Conservation (phyloP, 2,797 vertebrate genomes). For the Falco biarmicus region DNA sequence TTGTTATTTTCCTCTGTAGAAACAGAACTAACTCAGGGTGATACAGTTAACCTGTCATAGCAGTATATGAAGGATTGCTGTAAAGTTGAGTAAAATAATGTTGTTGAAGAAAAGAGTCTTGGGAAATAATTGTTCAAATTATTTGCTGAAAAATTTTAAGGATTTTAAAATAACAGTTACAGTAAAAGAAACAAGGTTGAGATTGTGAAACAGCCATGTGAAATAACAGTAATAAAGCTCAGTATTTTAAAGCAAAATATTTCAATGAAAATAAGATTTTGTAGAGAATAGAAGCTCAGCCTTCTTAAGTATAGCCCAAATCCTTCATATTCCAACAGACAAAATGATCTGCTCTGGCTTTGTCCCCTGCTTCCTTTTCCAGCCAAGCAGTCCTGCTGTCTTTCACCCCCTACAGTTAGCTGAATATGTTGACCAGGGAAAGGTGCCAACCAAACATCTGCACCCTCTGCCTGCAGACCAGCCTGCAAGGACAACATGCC, state of each 20-base stretch:
- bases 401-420: not conserved
- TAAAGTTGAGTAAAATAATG: not conserved
- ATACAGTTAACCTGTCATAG: not conserved
- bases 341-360: not conserved
- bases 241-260: not conserved
- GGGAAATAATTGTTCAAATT: not conserved
- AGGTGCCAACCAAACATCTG: not conserved
- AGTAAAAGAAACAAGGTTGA: not conserved
- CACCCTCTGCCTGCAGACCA: not conserved
- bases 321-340: not conserved
- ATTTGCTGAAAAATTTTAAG: not conserved
- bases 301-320: not conserved
- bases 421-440: not conserved
- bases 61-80: not conserved
- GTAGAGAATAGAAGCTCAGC: fast-evolving
- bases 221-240: not conserved
- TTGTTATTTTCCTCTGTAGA: not conserved
- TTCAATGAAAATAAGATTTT: not conserved
- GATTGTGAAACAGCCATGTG: not conserved
- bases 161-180: not conserved
- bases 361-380: not conserved
- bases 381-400: not conserved
- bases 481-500: not conserved
- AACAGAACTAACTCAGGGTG: not conserved
- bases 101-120: not conserved